These are phyloP conservation scores for Calosoma granatense DNA, from an alignment of 1,140 invertebrate genomes.

Conservation along the genomic window DNA sequence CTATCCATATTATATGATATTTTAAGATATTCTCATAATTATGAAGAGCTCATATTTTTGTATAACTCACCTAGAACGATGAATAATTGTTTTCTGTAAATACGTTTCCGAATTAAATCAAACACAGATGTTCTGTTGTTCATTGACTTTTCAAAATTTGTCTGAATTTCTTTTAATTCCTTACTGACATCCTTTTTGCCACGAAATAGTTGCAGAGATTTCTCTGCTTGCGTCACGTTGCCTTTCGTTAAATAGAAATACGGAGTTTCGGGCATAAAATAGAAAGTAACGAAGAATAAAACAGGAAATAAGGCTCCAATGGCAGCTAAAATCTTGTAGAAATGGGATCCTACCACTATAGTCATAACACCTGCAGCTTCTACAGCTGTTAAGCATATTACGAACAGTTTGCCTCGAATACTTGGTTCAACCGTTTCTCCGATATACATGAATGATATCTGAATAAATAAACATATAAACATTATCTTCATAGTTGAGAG, in stretches of 20 bases:
- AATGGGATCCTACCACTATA: background rate
- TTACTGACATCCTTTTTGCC: background rate
- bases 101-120: background rate
- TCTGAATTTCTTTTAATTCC: background rate
- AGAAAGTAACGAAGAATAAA: slow-evolving; percentile 1
- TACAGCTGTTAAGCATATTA: background rate
- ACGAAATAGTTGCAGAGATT: background rate
- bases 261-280: background rate
- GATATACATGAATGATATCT: background rate
- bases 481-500: no score
- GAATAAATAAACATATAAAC: background rate
- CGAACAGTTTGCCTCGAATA: background rate
- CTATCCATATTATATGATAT: background rate
- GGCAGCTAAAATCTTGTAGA: background rate
- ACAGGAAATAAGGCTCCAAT: background rate
- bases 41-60: no score
- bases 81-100: background rate
- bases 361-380: background rate
- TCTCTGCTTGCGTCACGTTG: background rate
- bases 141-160: background rate
- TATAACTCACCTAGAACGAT: background rate
- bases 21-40: background rate
- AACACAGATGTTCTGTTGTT: background rate
- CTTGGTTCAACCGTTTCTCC: background rate
- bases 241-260: background rate